These are phyloP conservation scores for Cheilosia vulpina DNA, from an alignment of 2,888 invertebrate genomes.

Conservation along the genomic window DNA sequence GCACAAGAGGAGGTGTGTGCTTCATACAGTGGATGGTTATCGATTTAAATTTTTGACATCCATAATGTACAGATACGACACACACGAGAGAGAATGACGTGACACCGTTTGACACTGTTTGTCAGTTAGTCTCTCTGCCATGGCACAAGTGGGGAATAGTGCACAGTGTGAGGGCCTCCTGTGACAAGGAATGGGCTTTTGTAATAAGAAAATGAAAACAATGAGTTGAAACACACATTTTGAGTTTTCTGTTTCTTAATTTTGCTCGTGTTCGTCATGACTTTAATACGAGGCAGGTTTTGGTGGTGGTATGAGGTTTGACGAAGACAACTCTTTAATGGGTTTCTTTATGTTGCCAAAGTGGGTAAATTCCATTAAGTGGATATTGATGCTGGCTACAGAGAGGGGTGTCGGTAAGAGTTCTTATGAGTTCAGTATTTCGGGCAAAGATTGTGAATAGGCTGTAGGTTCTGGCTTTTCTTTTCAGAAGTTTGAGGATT, in stretches of 20 bases:
- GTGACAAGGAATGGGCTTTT: slow-evolving; percentile 39
- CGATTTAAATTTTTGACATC: slow-evolving; percentile 70
- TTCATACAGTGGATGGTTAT: slow-evolving; percentile 54
- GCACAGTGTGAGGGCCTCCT: slow-evolving; percentile 31
- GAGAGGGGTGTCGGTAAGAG: slow-evolving; percentile 5
- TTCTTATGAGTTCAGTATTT: slow-evolving; percentile 35
- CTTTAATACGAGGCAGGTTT: slow-evolving; percentile 5
- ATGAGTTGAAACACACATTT: slow-evolving; percentile 6
- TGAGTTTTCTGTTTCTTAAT: not conserved
- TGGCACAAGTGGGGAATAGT: slow-evolving; percentile 48
- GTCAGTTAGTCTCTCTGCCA: slow-evolving; percentile 52
- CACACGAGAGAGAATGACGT: slow-evolving; percentile 40
- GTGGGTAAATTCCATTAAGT: slow-evolving; percentile 60
- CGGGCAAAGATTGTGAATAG: slow-evolving; percentile 12
- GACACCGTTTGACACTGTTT: slow-evolving; percentile 67
- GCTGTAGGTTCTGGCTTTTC: slow-evolving; percentile 10
- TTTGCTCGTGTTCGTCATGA: slow-evolving; percentile 10
- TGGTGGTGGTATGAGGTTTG: not conserved
- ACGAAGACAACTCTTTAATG: slow-evolving; percentile 33
- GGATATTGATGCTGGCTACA: slow-evolving; percentile 61
- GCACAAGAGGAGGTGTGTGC: slow-evolving; percentile 5
- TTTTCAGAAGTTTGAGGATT: slow-evolving; percentile 10
- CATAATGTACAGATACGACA: slow-evolving; percentile 25
- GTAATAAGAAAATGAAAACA: slow-evolving; percentile 48
- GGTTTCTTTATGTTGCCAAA: slow-evolving; percentile 24